These are phyloP conservation scores for Ispidina lecontei DNA, from an alignment of 2,797 vertebrate genomes.

Conservation along the genomic window DNA sequence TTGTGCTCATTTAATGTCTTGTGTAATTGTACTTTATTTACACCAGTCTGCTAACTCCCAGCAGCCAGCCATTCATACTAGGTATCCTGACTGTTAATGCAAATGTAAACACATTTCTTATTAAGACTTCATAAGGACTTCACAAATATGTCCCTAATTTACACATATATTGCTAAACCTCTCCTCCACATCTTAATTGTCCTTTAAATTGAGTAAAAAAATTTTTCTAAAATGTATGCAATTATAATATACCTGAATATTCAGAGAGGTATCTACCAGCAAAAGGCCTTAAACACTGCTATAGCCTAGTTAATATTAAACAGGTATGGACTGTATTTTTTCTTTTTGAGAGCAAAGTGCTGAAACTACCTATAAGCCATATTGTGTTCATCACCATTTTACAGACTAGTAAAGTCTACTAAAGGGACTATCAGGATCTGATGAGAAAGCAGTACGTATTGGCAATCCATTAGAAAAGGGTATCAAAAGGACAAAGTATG, in stretches of 20 bases:
- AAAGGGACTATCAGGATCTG: constrained; percentile 60
- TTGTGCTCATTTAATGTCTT: not conserved
- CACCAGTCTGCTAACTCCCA: not conserved
- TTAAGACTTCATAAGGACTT: not conserved
- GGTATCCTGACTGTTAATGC: not conserved
- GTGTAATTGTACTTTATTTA: not conserved
- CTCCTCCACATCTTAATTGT: not conserved
- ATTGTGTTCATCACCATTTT: constrained; percentile 39
- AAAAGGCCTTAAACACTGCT: not conserved
- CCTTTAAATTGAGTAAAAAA: not conserved
- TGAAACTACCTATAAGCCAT: constrained; percentile 34
- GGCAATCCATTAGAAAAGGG: constrained; percentile 65
- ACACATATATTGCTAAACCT: not conserved
- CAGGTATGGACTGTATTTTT: not conserved
- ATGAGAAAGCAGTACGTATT: constrained; percentile 66
- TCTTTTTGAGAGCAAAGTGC: constrained; percentile 10
- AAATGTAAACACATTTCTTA: not conserved
- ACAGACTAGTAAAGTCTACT: constrained; percentile 35
- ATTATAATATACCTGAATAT: not conserved
- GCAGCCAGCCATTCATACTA: not conserved
- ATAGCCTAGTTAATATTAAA: not conserved
- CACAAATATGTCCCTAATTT: not conserved
- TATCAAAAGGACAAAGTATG: constrained; percentile 66
- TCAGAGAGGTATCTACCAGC: not conserved
- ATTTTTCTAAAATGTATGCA: not conserved